A percentile compares a stretch with the other conserved stretches of the same genome.
phyloP scores from a whole-genome alignment of 2,113 vertebrate species.

The Neodon shergylaensis region DNA sequence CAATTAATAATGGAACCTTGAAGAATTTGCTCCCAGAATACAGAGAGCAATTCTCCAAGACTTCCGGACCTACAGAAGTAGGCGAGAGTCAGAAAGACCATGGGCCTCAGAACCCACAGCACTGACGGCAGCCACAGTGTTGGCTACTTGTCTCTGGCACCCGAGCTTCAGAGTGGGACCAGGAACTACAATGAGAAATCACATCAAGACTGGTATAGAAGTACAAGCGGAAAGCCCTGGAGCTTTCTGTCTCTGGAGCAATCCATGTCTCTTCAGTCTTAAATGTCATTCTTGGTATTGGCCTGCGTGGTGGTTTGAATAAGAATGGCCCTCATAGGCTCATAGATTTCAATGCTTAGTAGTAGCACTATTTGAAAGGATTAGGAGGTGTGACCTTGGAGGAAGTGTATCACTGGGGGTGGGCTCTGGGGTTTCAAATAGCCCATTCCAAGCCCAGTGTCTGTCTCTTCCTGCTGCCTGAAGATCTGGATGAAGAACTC shows the following conservation, averaged over 20 bases:
- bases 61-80: neutral
- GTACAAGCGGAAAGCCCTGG: neutral
- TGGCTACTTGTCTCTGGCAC: neutral
- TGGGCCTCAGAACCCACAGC: neutral
- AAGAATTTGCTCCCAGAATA: neutral
- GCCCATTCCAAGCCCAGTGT: too few species aligned
- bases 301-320: neutral
- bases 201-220: neutral
- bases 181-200: neutral
- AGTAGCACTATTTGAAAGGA: too few species aligned
- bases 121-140: fast-evolving
- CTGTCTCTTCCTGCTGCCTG: too few species aligned
- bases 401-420: too few species aligned
- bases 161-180: neutral
- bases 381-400: too few species aligned
- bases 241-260: neutral
- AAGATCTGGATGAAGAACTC: too few species aligned
- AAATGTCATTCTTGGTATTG: neutral
- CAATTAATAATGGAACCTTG: neutral
- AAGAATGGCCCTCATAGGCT: too few species aligned
- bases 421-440: too few species aligned
- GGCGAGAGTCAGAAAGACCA: neutral
- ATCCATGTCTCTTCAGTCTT: neutral
- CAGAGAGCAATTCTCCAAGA: neutral
- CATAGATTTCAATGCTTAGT: too few species aligned